Percentiles rank a stretch among this genome's conserved stretches.
phyloP scores from a whole-genome alignment of 1,140 invertebrate genomes.

The Apolygus lucorum region DNA sequence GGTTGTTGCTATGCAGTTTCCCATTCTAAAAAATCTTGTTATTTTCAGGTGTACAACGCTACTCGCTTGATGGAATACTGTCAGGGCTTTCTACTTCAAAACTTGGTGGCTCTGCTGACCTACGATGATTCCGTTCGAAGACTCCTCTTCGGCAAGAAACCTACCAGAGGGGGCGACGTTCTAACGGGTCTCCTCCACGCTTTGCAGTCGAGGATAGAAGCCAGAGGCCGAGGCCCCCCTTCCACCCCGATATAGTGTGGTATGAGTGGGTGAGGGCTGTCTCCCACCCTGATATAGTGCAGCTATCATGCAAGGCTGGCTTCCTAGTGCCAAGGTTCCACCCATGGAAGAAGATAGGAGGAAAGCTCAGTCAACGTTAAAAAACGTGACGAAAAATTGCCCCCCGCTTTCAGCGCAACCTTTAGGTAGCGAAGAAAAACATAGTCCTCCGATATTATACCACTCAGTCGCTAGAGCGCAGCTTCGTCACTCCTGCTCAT shows the following conservation, averaged over 20 bases:
- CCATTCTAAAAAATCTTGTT: constrained; percentile 18
- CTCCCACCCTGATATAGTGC: no score
- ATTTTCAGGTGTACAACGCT: constrained; percentile 71
- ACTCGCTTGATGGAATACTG: constrained; percentile 78
- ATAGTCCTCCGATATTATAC: no score
- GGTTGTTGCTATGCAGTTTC: not conserved
- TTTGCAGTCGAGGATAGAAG: constrained; percentile 68
- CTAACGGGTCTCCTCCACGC: constrained; percentile 68
- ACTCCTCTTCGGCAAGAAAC: constrained; percentile 75
- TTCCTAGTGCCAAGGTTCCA: no score
- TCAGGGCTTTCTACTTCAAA: constrained; percentile 82
- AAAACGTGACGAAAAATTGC: no score
- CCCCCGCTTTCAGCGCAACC: no score
- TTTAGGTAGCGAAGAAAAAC: no score
- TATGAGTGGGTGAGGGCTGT: no score
- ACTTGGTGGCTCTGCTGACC: constrained; percentile 84
- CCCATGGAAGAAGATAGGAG: no score
- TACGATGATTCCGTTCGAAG: constrained; percentile 85
- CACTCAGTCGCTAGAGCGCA: no score
- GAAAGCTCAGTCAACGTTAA: no score
- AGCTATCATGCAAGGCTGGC: no score
- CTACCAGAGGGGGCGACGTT: constrained; percentile 77
- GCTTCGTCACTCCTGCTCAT: no score
- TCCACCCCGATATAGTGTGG: not conserved
- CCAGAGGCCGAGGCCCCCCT: constrained; percentile 36